Base-by-base conservation (phyloP, 2,888 invertebrate species). In the Macrosiphum euphorbiae region DNA sequence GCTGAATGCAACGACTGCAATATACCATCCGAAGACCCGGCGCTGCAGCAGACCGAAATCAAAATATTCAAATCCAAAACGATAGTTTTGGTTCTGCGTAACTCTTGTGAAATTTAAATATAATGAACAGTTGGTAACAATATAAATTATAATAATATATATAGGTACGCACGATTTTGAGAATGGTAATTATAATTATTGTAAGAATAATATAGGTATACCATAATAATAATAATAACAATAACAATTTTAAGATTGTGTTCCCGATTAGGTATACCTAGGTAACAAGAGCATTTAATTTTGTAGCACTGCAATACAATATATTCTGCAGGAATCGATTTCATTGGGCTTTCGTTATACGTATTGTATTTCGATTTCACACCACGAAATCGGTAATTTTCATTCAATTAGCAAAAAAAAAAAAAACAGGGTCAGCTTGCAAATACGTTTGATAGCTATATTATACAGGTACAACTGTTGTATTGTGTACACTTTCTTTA, bases 291-390 rank as follows among this genome's bases (percentile, higher is more conserved):
- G 44, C 58, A 44, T 89, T 89, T 89, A 28, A 86, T 16, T 86
- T 86, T 55, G 13, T 41, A 44, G 16, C 28, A 44, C 88, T 35
- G 28, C 55, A 50, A n/a, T n/a, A 50, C 50, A 67, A 50, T 67
- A 58, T 41, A 47, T 47, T 86, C 1, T 61, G 20, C 44, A 28
- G 28, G 24, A 90, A 90, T 67, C 67, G 85, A 85, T 91, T 85
- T 91, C 91, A 44, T 85, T 91, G 13, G 55, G 41, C 52, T 85
- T 91, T 91, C 91, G 91, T 84, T 78, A 35, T 78, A n/a, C n/a
- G 78, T 91, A 85, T 91, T 91, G 91, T 85, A 20, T 91, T 58
- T 85, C 61, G 86, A 87, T 92, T 92, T 92, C 86, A 87, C 91
- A 61, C 86, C 86, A 50, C 35, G 35, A 86, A 86, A 86, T 61